Base-by-base conservation (phyloP, 2,888 invertebrate genomes). In the Sphaerolaimus hirsutus region DNA sequence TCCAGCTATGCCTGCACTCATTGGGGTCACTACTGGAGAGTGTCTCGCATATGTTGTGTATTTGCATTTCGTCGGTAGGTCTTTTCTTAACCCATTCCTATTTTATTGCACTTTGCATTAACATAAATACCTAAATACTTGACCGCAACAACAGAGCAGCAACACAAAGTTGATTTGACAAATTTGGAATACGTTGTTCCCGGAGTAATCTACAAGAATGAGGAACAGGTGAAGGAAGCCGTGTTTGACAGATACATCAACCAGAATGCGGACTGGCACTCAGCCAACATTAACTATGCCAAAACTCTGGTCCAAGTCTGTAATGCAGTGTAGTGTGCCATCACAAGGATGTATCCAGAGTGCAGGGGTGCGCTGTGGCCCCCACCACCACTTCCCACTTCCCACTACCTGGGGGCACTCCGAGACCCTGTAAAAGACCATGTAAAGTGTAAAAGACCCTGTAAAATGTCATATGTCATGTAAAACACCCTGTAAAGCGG, bases 11-110 rank as follows among this genome's bases (percentile, higher is more conserved):
- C 51, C 51, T 4, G 17, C 45, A 1, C 32, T 50, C 43, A 48
- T 50, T 26, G 48, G 51, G 5, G 47, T 44, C 17, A 51, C 48
- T 10, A 26, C 48, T 19, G 51, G 43, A 19, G 51, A 51, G 37
- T 48, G 50, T 38, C 27, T 45, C 17, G 45, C 44, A 12, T 48
- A 50, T 26, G 40, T 50, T 23, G 45, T 48, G 24, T 50, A 48
- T 42, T 41, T 51, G n/a, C 27, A 40, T 19, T 48, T 42, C 22
- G 14, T 45, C 12, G 43, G 46, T 42, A 17, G 14, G 19, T 42
- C 22, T 17, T 29, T 17, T 23, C 4, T 17, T 12, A 19, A 37
- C 21, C 21, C 5, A 12, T 32, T 12, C 17, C 32, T 32, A 12
- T n/a, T n/a, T n/a, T n/a, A n/a, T n/a, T n/a, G n/a, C n/a, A n/a